Evolutionary conservation across 2,888 invertebrate genomes (phyloP).

Genomic region (Amorpha juglandis): DNA sequence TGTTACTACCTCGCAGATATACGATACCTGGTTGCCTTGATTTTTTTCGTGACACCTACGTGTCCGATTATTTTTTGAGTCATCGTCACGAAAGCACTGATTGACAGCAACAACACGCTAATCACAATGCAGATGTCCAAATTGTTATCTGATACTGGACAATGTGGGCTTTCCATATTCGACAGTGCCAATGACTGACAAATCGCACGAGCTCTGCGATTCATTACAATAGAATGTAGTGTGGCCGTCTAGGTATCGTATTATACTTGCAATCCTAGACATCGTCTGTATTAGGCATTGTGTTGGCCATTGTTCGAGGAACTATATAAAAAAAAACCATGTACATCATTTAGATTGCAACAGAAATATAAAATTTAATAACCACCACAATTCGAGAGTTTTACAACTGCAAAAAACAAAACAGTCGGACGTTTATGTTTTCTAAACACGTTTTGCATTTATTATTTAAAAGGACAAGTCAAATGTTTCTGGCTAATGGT

Average conservation of each 20-base stretch:
- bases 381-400: constrained; percentile 47
- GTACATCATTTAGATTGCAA: constrained; percentile 45
- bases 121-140: constrained; percentile 70
- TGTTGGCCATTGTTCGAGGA: constrained; percentile 23
- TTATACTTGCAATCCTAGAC: constrained; percentile 34
- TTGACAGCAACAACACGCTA: constrained; percentile 69
- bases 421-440: constrained; percentile 39
- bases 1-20: constrained; percentile 47
- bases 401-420: constrained; percentile 48
- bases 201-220: constrained; percentile 50
- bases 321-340: constrained; percentile 48
- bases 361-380: constrained; percentile 50
- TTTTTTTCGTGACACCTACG: constrained; percentile 55
- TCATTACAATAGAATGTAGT: constrained; percentile 63
- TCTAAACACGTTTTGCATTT: constrained; percentile 49
- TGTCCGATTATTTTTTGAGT: constrained; percentile 56
- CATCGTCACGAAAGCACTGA: constrained; percentile 62
- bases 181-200: constrained; percentile 67
- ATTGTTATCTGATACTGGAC: constrained; percentile 74
- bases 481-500: constrained; percentile 45
- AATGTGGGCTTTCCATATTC: constrained; percentile 64
- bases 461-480: constrained; percentile 43
- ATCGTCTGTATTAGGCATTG: constrained; percentile 48
- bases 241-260: constrained; percentile 58
- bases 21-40: constrained; percentile 57